phyloP scores from a whole-genome alignment of 2,888 invertebrate species.

The Aphidoletes aphidimyza region DNA sequence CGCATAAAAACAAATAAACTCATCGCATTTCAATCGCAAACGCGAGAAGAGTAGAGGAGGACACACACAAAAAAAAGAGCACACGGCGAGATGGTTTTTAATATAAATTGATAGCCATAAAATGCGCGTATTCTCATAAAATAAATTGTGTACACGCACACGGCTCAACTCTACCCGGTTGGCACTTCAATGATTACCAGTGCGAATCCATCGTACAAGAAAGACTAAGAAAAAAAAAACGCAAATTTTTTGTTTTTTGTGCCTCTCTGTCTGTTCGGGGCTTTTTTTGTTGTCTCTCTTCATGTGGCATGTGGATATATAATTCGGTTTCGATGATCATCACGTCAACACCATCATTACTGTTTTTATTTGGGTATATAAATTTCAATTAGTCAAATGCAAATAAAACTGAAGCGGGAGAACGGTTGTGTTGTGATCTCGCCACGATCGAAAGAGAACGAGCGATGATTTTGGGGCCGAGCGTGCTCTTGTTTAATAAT shows the following conservation, averaged over 20 bases:
- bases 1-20: slow-evolving; percentile 46
- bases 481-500: background rate
- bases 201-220: no score
- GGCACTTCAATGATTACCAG: background rate
- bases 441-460: no score
- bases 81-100: slow-evolving; percentile 13
- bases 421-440: no score
- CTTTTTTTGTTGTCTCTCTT: no score
- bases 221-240: no score
- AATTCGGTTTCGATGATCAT: slow-evolving; percentile 26
- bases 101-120: slow-evolving; percentile 36
- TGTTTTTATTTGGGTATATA: slow-evolving; percentile 2
- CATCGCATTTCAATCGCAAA: slow-evolving; percentile 17
- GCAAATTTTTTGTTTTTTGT: no score
- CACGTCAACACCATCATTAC: slow-evolving; percentile 36
- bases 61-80: no score
- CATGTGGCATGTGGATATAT: background rate
- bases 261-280: no score
- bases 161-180: background rate
- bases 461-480: no score
- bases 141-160: slow-evolving; percentile 31
- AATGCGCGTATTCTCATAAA: slow-evolving; percentile 26
- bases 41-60: no score
- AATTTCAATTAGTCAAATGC: slow-evolving; percentile 33
- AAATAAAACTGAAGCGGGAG: background rate